Percentiles rank a stretch among this genome's conserved stretches.
These are phyloP conservation scores for Halesus radiatus DNA, from an alignment of 1,140 invertebrate species.

Conservation along the genomic window DNA sequence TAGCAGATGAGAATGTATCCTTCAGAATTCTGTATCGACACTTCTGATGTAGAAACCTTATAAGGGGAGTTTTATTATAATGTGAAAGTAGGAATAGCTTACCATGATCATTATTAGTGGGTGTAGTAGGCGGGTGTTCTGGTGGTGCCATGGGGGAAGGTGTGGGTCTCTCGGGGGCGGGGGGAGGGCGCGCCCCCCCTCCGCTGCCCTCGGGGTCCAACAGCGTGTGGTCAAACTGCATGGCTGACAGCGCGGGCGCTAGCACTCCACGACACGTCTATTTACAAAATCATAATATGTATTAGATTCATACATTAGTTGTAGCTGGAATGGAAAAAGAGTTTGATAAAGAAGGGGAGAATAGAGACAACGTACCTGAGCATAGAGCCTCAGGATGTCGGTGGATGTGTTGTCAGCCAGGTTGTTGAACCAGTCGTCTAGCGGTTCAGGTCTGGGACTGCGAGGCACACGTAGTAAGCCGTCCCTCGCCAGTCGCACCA, in stretches of 20 bases:
- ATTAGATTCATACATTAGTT: not conserved
- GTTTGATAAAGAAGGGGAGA: not conserved
- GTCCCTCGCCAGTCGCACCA: conserved; percentile 86
- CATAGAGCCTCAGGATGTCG: conserved; percentile 88
- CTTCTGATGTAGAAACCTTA: too few species aligned
- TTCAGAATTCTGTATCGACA: too few species aligned
- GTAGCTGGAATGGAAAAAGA: too few species aligned
- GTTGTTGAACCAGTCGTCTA: conserved; percentile 93
- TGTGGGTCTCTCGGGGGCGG: conserved; percentile 66
- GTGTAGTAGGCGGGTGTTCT: conserved; percentile 63
- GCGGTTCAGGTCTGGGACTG: conserved; percentile 75
- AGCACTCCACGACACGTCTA: conserved; percentile 76
- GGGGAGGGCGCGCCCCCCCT: conserved; percentile 66
- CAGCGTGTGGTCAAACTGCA: conserved; percentile 85
- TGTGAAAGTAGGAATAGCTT: not conserved
- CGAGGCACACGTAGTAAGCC: conserved; percentile 91
- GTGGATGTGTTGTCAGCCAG: conserved; percentile 85
- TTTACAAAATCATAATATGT: not conserved
- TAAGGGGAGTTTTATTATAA: too few species aligned
- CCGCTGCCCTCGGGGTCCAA: conserved; percentile 74
- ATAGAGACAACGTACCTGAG: conserved; percentile 74
- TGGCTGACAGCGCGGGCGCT: conserved; percentile 85
- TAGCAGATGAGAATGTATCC: too few species aligned
- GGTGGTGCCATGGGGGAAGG: conserved; percentile 76
- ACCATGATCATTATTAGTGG: conserved; percentile 54